Evolutionary conservation across 2,888 invertebrate genomes (phyloP).

Genomic region (Caenorhabditis becei): DNA sequence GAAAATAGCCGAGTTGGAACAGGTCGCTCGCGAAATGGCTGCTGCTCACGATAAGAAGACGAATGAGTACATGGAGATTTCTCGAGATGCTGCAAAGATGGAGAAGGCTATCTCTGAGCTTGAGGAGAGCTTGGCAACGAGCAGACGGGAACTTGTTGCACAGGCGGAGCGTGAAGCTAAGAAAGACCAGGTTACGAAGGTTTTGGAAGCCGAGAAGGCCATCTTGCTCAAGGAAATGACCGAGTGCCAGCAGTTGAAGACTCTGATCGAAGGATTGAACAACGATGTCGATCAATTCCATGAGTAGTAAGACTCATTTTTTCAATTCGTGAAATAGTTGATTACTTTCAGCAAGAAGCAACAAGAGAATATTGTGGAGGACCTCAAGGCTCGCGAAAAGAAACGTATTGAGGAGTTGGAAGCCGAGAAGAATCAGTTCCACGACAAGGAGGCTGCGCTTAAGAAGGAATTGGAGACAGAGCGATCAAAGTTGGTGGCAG

Average conservation of each 20-base stretch:
- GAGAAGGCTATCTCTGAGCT: conserved; percentile 16
- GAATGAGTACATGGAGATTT: not conserved
- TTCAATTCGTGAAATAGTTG: not conserved
- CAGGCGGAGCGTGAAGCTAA: conserved; percentile 2
- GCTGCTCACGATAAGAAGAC: conserved; percentile 4
- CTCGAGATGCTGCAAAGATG: conserved; percentile 1
- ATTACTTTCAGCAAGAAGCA: conserved; percentile 47
- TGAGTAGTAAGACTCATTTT: conserved; percentile 28
- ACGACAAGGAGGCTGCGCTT: conserved; percentile 15
- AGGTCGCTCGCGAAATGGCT: not conserved
- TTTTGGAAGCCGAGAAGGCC: conserved; percentile 3
- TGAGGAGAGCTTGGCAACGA: not conserved
- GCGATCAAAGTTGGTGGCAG: conserved; percentile 2
- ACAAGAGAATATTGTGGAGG: conserved; percentile 32
- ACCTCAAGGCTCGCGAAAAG: conserved; percentile 10
- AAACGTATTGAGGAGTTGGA: conserved; percentile 17
- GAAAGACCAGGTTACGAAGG: not conserved
- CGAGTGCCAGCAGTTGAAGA: conserved; percentile 15
- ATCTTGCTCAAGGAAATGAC: conserved; percentile 3
- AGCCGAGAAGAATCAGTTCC: conserved; percentile 6
- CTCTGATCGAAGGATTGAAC: conserved; percentile 28
- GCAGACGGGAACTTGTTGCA: conserved; percentile 10
- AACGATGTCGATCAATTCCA: conserved; percentile 43
- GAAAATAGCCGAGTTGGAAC: not conserved
- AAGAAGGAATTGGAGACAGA: conserved; percentile 2